phyloP scores from a whole-genome alignment of 2,113 vertebrate species.

The Notiomystis cincta region DNA sequence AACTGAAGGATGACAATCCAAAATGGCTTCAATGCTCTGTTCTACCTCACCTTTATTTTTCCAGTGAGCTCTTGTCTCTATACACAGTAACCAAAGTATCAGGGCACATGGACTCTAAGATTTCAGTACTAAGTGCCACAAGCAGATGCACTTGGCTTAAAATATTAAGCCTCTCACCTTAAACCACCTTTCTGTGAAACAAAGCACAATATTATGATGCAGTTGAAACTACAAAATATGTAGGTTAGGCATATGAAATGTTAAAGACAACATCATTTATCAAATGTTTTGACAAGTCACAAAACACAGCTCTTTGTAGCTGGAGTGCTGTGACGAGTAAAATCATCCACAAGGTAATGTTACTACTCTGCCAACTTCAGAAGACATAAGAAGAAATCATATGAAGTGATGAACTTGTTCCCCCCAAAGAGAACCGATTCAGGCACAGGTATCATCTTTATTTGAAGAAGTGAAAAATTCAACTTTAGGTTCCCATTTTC shows the following conservation, averaged over 20 bases:
- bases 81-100: neutral
- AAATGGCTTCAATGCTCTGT: neutral
- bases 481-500: neutral
- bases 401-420: neutral
- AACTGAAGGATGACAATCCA: neutral
- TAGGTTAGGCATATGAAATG: neutral
- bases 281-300: neutral
- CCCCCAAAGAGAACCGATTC: neutral
- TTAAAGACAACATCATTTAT: neutral
- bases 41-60: neutral
- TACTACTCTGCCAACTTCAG: neutral
- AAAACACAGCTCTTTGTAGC: neutral
- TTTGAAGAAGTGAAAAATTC: neutral
- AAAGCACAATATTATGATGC: neutral
- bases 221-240: neutral
- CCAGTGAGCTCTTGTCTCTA: neutral
- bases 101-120: neutral
- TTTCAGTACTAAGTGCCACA: neutral
- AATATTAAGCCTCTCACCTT: neutral
- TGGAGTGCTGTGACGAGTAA: neutral
- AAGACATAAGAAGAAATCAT: neutral
- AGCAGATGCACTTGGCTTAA: neutral
- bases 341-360: neutral
- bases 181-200: neutral
- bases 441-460: neutral